Percentiles rank a stretch among this genome's conserved stretches.
Evolutionary conservation across 2,113 vertebrate genomes (phyloP).

Genomic region (Percopsis transmontana): DNA sequence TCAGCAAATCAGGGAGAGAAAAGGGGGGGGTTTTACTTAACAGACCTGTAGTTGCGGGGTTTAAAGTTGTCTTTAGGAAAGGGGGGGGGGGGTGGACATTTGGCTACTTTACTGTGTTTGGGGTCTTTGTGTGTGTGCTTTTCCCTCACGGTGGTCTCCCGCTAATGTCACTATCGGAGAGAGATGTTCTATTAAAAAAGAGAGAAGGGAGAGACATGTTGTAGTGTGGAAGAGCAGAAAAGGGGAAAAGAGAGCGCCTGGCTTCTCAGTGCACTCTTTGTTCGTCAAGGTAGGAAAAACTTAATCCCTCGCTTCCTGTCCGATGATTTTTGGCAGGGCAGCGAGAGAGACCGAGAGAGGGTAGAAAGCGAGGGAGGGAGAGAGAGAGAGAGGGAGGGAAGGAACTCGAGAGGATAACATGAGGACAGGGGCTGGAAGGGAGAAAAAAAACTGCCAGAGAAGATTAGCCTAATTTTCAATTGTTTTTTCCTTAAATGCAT

Average conservation of each 20-base stretch:
- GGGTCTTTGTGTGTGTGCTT: slow-evolving; percentile 10
- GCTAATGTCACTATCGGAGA: slow-evolving; percentile 61
- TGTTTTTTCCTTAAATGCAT: slow-evolving; percentile 51
- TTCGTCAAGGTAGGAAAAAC: slow-evolving; percentile 97
- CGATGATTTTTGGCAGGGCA: slow-evolving; percentile 89
- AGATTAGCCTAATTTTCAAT: slow-evolving; percentile 63
- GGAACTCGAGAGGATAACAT: slow-evolving; percentile 44
- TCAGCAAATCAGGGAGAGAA: no score
- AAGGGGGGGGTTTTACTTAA: no score
- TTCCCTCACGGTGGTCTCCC: slow-evolving; percentile 58
- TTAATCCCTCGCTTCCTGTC: slow-evolving; percentile 97
- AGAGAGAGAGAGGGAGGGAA: slow-evolving; percentile 3
- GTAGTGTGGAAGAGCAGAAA: neutral
- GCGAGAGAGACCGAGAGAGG: slow-evolving; percentile 49
- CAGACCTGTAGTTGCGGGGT: no score
- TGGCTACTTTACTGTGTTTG: no score
- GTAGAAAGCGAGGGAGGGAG: slow-evolving; percentile 40
- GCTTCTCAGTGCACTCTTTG: slow-evolving; percentile 90
- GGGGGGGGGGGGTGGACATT: no score
- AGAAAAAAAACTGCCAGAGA: slow-evolving; percentile 33
- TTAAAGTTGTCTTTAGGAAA: no score
- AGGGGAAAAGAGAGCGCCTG: slow-evolving; percentile 72
- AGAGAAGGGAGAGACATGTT: slow-evolving; percentile 31
- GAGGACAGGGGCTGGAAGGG: slow-evolving; percentile 35
- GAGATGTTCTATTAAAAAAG: slow-evolving; percentile 23